phyloP scores from a whole-genome alignment of 2,113 vertebrate genomes.

The Cisticola juncidis region DNA sequence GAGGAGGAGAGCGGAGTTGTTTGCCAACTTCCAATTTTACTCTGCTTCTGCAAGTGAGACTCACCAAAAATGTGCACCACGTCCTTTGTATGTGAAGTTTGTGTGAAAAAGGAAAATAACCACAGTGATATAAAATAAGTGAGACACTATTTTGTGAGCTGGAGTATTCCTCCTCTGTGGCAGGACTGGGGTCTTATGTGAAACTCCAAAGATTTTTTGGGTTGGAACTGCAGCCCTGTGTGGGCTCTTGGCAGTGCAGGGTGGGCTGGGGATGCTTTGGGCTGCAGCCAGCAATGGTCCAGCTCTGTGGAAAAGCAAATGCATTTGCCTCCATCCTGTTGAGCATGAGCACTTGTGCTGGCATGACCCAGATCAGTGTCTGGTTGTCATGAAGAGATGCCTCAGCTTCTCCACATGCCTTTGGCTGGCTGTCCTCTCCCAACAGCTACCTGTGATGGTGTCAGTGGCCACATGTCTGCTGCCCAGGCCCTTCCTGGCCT shows the following conservation, averaged over 20 bases:
- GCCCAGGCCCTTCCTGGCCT: not conserved
- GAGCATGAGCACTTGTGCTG: not conserved
- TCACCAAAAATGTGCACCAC: not conserved
- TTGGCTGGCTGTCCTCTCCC: not conserved
- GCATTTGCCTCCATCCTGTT: not conserved
- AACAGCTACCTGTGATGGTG: not conserved
- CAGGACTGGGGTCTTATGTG: accelerated
- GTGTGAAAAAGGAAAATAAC: not conserved
- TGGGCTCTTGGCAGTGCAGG: not conserved
- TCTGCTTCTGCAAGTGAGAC: not conserved
- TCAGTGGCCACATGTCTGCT: accelerated
- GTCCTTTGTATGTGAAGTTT: not conserved
- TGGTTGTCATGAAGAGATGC: not conserved
- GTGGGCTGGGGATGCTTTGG: not conserved
- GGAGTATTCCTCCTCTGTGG: not conserved
- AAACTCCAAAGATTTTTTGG: accelerated
- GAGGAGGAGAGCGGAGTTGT: not conserved
- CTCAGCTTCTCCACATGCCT: not conserved
- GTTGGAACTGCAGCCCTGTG: not conserved
- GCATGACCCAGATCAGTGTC: not conserved
- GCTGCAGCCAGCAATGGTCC: not conserved
- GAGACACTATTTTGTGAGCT: not conserved
- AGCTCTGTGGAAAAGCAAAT: accelerated
- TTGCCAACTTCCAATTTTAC: not conserved
- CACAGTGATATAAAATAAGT: not conserved